These are phyloP conservation scores for Parapsyche elsis DNA, from an alignment of 1,140 invertebrate species.

Conservation along the genomic window DNA sequence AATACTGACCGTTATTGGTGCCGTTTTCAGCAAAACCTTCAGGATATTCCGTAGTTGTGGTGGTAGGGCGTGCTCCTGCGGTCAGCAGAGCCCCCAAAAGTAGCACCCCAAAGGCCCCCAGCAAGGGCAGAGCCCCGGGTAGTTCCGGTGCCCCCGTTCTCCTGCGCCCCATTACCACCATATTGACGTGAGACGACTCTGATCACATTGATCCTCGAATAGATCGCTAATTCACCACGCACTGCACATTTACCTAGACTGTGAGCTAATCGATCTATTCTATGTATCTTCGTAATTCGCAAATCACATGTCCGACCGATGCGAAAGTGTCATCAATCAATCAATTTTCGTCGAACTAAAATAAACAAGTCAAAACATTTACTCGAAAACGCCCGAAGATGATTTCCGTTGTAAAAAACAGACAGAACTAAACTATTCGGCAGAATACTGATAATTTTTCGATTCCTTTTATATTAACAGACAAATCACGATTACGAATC, in stretches of 20 bases:
- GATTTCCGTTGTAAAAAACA: too few species aligned
- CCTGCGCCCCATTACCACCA: not conserved
- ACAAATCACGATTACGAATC: too few species aligned
- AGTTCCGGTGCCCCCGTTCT: not conserved
- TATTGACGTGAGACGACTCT: not conserved
- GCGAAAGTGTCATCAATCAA: too few species aligned
- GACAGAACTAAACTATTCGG: too few species aligned
- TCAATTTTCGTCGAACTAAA: too few species aligned
- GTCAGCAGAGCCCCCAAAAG: constrained; percentile 37
- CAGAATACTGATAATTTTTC: too few species aligned
- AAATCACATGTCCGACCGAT: too few species aligned
- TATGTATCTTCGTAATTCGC: too few species aligned
- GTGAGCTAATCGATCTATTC: too few species aligned
- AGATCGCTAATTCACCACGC: not conserved
- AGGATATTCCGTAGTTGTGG: constrained; percentile 53
- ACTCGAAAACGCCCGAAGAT: too few species aligned
- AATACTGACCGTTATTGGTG: constrained; percentile 53
- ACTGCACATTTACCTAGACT: not conserved
- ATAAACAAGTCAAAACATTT: too few species aligned
- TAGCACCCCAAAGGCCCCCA: constrained; percentile 24
- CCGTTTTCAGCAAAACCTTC: constrained; percentile 55
- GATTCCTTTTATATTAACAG: too few species aligned
- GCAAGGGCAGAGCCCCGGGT: not conserved
- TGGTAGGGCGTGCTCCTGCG: constrained; percentile 33
- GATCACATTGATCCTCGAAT: not conserved